Percentiles rank a stretch among this genome's conserved stretches.
Conservation (phyloP, 2,113 vertebrate genomes). For the Montifringilla adamsi region DNA sequence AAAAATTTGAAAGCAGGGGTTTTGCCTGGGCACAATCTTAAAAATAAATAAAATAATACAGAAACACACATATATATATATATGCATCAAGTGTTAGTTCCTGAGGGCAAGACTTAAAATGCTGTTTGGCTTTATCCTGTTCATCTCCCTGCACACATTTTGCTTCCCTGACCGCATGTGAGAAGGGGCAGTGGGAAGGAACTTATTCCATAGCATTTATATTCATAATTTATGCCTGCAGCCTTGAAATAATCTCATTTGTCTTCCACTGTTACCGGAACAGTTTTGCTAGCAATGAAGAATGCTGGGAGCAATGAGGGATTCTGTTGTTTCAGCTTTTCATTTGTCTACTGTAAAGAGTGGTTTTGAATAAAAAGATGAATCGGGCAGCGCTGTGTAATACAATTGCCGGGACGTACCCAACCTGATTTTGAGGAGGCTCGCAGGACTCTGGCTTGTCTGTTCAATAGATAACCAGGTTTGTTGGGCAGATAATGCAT, state of each 20-base stretch:
- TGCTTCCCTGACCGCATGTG: not conserved
- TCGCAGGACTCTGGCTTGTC: not conserved
- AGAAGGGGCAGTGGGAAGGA: not conserved
- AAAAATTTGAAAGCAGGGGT: not conserved
- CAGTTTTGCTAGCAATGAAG: slow-evolving; percentile 12
- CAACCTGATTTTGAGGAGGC: slow-evolving; percentile 22
- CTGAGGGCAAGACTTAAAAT: not conserved
- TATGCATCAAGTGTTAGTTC: not conserved
- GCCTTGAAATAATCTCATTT: slow-evolving; percentile 54
- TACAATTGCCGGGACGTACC: not conserved
- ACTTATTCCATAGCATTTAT: not conserved
- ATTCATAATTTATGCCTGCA: slow-evolving; percentile 49
- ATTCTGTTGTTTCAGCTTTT: slow-evolving; percentile 48
- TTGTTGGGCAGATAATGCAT: slow-evolving; percentile 14
- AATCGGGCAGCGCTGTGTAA: not conserved
- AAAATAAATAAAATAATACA: not conserved
- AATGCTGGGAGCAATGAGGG: slow-evolving; percentile 22
- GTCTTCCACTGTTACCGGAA: slow-evolving; percentile 19
- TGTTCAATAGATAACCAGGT: slow-evolving; percentile 21
- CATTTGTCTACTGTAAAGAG: slow-evolving; percentile 45
- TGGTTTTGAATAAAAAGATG: slow-evolving; percentile 43
- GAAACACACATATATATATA: not conserved
- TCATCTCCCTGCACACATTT: not conserved
- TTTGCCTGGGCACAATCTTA: not conserved
- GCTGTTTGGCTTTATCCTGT: not conserved